Evolutionary conservation across 2,113 vertebrate genomes (phyloP), one percentile per base, ranked within the genome.

Genomic region (Pluvianellus socialis): DNA sequence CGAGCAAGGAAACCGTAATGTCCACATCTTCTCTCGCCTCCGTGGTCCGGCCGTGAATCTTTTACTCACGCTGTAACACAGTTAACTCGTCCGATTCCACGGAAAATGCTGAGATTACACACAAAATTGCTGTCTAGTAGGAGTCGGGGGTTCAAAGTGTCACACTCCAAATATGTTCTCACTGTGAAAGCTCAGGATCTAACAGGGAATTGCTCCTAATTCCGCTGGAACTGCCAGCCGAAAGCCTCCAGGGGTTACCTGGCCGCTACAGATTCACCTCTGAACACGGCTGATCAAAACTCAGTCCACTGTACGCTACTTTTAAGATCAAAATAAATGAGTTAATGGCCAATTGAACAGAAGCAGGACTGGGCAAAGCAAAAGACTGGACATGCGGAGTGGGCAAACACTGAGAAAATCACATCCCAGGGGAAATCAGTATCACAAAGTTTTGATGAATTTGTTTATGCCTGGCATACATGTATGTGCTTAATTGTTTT

Each of bases 301-400:
- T n/a, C 55, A 27, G 62, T 12, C 62, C 40, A 55, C 49, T 35
- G 32, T n/a, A 14, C 13, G 95, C 93, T 94, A 97, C 96, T 95
- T 97, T 96, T 96, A 95, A 96, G 95, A 76, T 92, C 84, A 94
- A 94, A 96, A 93, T 86, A 50, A 83, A 97, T 97, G 97, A 96
- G 94, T 90, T 93, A 95, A 95, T 97, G 97, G 95, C 94, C 93
- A 88, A 76, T 3, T 79, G 68, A 96, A 90, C 20, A 95, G 95
- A 95, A 96, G 93, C 67, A 94, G 95, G 94, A 96, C 94, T 95
- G 97, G 95, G 97, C 95, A 96, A 96, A 96, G 86, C 35, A 44
- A 92, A 95, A 94, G 66, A 92, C 89, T 95, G 95, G 89, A 79
- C 26, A 18, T 4, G 23, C 3, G 4, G 91, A 53, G 70, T 5